phyloP scores from a whole-genome alignment of 1,140 invertebrate genomes.

The Atta colombica region DNA sequence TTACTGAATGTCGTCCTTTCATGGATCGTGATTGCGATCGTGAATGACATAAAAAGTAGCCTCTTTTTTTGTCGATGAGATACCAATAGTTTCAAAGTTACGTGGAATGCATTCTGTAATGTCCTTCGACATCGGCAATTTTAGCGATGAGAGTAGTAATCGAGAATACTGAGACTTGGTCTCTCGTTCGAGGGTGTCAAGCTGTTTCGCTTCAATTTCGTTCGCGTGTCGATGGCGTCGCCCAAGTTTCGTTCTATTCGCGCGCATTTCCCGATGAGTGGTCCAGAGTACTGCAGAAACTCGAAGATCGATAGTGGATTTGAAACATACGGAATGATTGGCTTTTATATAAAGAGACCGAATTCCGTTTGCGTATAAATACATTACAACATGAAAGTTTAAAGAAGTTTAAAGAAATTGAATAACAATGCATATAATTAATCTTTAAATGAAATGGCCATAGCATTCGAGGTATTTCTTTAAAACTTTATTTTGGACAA shows the following conservation, averaged over 20 bases:
- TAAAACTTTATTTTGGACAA: too few relatives aligned
- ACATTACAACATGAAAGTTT: background rate
- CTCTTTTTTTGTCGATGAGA: background rate
- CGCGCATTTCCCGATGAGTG: conserved; percentile 56
- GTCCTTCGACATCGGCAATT: conserved; percentile 42
- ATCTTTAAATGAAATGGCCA: too few relatives aligned
- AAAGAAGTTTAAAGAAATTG: background rate
- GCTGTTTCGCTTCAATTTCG: conserved; percentile 59
- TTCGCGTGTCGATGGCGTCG: conserved; percentile 47
- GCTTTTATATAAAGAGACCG: conserved; percentile 37
- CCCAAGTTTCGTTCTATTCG: conserved; percentile 55
- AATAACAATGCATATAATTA: background rate
- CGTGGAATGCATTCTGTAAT: conserved; percentile 6
- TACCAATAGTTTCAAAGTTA: conserved; percentile 12
- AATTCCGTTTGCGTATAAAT: background rate
- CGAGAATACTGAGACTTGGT: conserved; percentile 43
- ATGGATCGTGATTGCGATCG: background rate
- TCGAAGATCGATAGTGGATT: conserved; percentile 46
- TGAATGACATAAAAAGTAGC: background rate
- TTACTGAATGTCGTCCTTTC: background rate
- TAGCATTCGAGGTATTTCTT: too few relatives aligned
- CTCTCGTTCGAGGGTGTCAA: conserved; percentile 51
- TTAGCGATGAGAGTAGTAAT: conserved; percentile 50
- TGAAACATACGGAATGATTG: conserved; percentile 48
- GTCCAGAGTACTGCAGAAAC: conserved; percentile 27